Evolutionary conservation across 2,113 vertebrate genomes (phyloP), one percentile per base, ranked within the genome.

Genomic region (Arizona elegans): DNA sequence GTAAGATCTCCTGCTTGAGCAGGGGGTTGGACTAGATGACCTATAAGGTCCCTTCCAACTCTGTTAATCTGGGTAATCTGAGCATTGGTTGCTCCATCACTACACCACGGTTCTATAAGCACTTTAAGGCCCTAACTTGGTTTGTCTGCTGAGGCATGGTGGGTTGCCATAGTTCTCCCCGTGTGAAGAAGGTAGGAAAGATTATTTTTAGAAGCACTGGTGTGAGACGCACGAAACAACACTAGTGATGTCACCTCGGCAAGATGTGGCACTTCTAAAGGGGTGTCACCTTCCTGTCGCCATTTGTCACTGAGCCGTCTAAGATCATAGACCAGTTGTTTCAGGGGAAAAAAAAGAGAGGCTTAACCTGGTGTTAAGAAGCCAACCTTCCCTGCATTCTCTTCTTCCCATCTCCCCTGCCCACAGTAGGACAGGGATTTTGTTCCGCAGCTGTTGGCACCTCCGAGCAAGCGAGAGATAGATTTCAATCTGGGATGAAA

Each of bases 401-500:
- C 54, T 89, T 47, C 29, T 11, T 33, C 59, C 88, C 52, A 75
- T 70, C 89, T 75, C 52, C 58, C 33, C 89, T 90, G 56, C 92
- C 89, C 12, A 50, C 86, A 33, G 19, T n/a, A 56, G 86, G 23
- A 26, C 21, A 50, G 59, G 17, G 86, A 75, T 19, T n/a, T 53
- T 24, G 17, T 43, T 33, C 29, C 24, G 62, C 92, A 93, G 92
- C 90, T 91, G 90, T 88, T 87, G 88, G 53, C 62, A 88, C 26
- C 92, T 88, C 90, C 88, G 47, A 47, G 85, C 52, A 88, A 62
- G 33, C 43, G 58, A 58, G 59, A 88, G 92, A 91, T 88, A 56
- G 29, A 91, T 91, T 93, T 93, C 92, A 91, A 1, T 54, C 2
- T 5, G 0, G 58, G 58, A 50, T 91, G 59, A 91, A 75, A 75